These are phyloP conservation scores for Drosophila mauritiana DNA, from an alignment of 1,140 invertebrate species.

Conservation along the genomic window DNA sequence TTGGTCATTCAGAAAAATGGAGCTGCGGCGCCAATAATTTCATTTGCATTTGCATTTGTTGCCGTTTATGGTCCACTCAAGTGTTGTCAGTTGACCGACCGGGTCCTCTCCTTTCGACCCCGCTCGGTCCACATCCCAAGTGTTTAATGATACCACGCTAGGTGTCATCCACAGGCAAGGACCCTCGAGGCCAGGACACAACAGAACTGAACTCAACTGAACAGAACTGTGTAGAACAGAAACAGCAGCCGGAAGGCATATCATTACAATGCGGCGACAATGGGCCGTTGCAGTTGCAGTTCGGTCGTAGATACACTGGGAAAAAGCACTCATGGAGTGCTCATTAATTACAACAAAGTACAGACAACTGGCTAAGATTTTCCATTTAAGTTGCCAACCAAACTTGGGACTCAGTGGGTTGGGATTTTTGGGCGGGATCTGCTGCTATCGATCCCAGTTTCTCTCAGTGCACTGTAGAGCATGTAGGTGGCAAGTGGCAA, in stretches of 20 bases:
- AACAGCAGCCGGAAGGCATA: conserved; percentile 20
- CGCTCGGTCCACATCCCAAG: conserved; percentile 19
- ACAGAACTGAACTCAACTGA: conserved; percentile 12
- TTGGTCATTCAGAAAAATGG: conserved; percentile 34
- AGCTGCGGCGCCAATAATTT: conserved; percentile 68
- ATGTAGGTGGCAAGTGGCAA: conserved; percentile 24
- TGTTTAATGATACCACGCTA: conserved; percentile 72
- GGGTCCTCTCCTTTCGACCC: neutral
- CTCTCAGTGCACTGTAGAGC: conserved; percentile 1
- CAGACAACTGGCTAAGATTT: no score
- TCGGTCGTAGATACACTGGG: neutral
- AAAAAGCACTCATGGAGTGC: neutral
- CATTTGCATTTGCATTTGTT: conserved; percentile 80
- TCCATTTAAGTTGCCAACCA: no score
- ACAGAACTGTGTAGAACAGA: conserved; percentile 2
- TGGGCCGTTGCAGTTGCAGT: neutral
- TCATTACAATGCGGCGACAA: conserved; percentile 18
- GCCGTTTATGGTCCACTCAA: conserved; percentile 79
- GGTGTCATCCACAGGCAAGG: conserved; percentile 70
- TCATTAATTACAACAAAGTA: no score
- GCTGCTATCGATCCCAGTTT: neutral
- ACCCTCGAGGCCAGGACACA: conserved; percentile 19
- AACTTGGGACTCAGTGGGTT: no score
- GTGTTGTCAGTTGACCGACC: conserved; percentile 63
- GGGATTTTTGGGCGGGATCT: no score